Evolutionary conservation across 2,797 vertebrate genomes (phyloP), one percentile per base, ranked within the genome.

Genomic region (Limosa lapponica): DNA sequence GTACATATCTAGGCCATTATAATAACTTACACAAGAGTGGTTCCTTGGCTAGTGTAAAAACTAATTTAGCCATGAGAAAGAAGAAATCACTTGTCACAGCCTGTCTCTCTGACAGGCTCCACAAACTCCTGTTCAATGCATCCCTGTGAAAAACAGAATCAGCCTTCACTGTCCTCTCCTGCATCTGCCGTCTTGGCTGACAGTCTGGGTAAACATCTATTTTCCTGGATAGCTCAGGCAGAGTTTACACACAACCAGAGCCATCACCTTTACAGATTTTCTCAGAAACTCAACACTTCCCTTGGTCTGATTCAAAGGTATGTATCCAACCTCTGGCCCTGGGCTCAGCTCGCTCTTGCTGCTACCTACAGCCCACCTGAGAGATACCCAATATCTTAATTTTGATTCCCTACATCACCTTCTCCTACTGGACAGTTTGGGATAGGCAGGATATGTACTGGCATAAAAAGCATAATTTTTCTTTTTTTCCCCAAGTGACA

Each of bases 21-120:
- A 87, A 37, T 46, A 91, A 48, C 69, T 94, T 82, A 71, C 61
- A 93, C 27, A 48, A 75, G 80, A 77, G 39, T 39, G 37, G 49
- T 37, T 92, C 57, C 64, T 69, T 43, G 65, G 79, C 65, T 69
- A 64, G 48, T 27, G 19, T 52, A 78, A 89, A 95, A 85, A 64
- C 48, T 80, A 67, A 92, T 96, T 87, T 78, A 86, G 72, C 87
- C 71, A 77, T 8, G 15, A 89, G 66, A 93, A 95, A 58, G 75
- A 78, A 77, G 61, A 92, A 90, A 93, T 92, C 89, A 51, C 72
- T 93, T 75, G 80, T 89, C 89, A 79, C 49, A 75, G 73, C 17
- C 49, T 67, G 67, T 67, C 59, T 75, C 32, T 61, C 67, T 85
- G 92, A 83, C 81, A 95, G 44, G 64, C 59, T 93, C 75, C 11